Percentiles rank a stretch among this genome's conserved stretches.
Conservation (phyloP, 1,140 invertebrate genomes). For the Rhynchophorus ferrugineus region DNA sequence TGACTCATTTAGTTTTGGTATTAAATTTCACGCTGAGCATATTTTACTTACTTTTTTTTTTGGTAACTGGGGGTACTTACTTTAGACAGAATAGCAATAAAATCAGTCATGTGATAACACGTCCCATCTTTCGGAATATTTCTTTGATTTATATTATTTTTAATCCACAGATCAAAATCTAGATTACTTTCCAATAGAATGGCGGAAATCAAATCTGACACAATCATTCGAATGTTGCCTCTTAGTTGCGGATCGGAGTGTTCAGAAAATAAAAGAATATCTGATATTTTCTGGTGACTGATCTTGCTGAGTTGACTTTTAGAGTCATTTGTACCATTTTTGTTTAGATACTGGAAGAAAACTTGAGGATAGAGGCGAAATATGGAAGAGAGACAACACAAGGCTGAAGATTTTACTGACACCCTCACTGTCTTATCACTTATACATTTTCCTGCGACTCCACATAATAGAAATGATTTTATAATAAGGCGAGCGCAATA, state of each 20-base stretch:
- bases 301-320: slow-evolving; percentile 21
- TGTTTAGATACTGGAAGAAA: slow-evolving; percentile 56
- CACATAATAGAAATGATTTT: slow-evolving; percentile 67
- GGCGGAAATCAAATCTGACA: slow-evolving; percentile 59
- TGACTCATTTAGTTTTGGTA: too few species aligned
- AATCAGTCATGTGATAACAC: slow-evolving; percentile 4
- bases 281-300: slow-evolving; percentile 53
- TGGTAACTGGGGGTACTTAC: too few species aligned
- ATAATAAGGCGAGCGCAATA: slow-evolving; percentile 68
- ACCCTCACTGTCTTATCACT: slow-evolving; percentile 65
- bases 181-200: slow-evolving; percentile 53
- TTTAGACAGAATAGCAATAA: slow-evolving; percentile 22
- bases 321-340: slow-evolving; percentile 33
- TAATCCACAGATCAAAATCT: slow-evolving; percentile 46
- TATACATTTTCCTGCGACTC: slow-evolving; percentile 52
- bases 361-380: slow-evolving; percentile 61
- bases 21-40: too few species aligned
- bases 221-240: slow-evolving; percentile 59
- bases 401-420: slow-evolving; percentile 74
- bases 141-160: slow-evolving; percentile 33
- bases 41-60: too few species aligned
- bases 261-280: slow-evolving; percentile 60
- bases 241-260: slow-evolving; percentile 79
- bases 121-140: slow-evolving; percentile 24
- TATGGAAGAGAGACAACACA: slow-evolving; percentile 64